Evolutionary conservation across 2,888 invertebrate genomes (phyloP), one percentile per base, ranked within the genome.

Genomic region (Acanthosoma haemorrhoidale): DNA sequence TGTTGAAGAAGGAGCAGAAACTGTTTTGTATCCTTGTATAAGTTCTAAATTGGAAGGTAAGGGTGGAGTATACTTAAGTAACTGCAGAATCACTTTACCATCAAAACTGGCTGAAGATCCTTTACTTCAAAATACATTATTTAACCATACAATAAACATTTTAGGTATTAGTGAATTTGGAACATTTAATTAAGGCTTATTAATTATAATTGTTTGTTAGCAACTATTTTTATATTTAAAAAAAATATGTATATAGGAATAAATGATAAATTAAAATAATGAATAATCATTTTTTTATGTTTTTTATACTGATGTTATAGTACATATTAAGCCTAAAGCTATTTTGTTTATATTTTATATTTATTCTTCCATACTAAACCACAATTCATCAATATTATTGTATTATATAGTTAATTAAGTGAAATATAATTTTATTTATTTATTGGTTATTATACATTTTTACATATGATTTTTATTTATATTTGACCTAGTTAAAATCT

Each of bases 51-150:
- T 94, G 18, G 89, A 92, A 78, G 86, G 86, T 3, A 83, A 84
- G 76, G 90, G 92, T 1, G 94, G 94, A n/a, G 81, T 86, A 4
- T 95, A 94, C 77, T 86, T 93, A 34, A 88, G 87, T 77, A 92
- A 94, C 78, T 90, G 92, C 77, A 58, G 31, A n/a, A 15, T 64
- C 4, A 61, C 29, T 4, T 15, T 25, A 16, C 61, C 71, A 16
- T 68, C 68, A 38, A 51, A 61, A 57, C 36, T 71, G 13, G 43
- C 71, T 13, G 32, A 57, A 39, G 58, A 71, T 69, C n/a, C 8
- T 32, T 25, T 9, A 2, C 41, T 63, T 18, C 73, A 71, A 61
- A 69, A 67, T 31, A 25, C 32, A 25, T 41, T 73, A 21, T 73
- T 69, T 60, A 51, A 71, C 31, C 61, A 61, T 32, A 66, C 68